Evolutionary conservation across 1,140 invertebrate genomes (phyloP).

Genomic region (Amyelois transitella): DNA sequence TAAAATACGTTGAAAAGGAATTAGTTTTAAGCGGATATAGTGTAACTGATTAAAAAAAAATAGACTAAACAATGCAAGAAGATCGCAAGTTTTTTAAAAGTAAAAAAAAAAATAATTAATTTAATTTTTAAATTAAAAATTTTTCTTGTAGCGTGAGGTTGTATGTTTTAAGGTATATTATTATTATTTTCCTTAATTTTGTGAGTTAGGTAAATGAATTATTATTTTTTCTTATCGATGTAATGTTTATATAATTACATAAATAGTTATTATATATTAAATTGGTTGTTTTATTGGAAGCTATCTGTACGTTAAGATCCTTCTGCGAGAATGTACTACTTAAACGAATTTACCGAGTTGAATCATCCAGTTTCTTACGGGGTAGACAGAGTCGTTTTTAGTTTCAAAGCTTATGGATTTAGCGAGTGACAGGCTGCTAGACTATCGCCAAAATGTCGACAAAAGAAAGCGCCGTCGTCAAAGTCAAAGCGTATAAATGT

Average conservation of each 20-base stretch:
- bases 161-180: constrained; percentile 58
- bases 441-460: no score
- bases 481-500: no score
- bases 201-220: constrained; percentile 68
- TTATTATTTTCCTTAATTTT: constrained; percentile 49
- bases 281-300: constrained; percentile 65
- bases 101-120: neutral
- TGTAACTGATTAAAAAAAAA: constrained; percentile 37
- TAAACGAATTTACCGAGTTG: no score
- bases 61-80: constrained; percentile 30
- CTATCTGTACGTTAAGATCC: no score
- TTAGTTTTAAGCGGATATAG: constrained; percentile 48
- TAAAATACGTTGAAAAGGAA: constrained; percentile 47
- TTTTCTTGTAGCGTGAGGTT: constrained; percentile 62
- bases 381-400: no score
- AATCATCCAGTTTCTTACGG: no score
- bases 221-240: constrained; percentile 63
- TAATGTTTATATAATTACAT: constrained; percentile 71
- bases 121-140: constrained; percentile 32
- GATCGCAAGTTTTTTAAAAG: neutral
- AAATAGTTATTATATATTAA: constrained; percentile 73
- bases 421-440: no score
- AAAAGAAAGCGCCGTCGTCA: no score
- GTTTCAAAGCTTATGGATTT: no score
- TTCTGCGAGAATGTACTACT: no score